A percentile compares a stretch with the other conserved stretches of the same genome.
Evolutionary conservation across 2,888 invertebrate species (phyloP).

Genomic region (Cephus sareptanus): DNA sequence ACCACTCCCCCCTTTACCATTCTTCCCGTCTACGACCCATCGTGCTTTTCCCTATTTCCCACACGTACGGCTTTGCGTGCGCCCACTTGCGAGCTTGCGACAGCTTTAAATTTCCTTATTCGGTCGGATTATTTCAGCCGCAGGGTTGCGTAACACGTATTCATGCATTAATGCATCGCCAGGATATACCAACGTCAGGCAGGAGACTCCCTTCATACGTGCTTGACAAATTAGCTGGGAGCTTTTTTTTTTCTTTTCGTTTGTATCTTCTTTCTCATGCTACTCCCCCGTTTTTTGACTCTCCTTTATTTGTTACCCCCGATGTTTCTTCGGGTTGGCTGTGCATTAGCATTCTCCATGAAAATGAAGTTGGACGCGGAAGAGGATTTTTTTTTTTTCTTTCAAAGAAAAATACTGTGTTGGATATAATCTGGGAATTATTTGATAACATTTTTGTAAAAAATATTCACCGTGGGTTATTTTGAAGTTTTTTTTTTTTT

Average conservation of each 20-base stretch:
- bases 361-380: not conserved
- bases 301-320: not conserved
- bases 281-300: not conserved
- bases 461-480: no score
- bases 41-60: conserved; percentile 11
- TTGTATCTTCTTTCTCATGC: conserved; percentile 1
- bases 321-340: not conserved
- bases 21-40: not conserved
- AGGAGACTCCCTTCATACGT: not conserved
- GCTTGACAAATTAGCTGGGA: not conserved
- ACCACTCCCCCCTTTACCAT: not conserved
- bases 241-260: not conserved
- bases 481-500: no score
- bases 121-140: conserved; percentile 6
- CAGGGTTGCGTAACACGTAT: not conserved
- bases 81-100: not conserved
- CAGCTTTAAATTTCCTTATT: conserved; percentile 20
- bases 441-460: no score
- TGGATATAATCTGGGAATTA: no score
- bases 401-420: no score
- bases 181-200: not conserved
- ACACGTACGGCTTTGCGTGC: conserved; percentile 16
- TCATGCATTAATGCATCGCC: not conserved
- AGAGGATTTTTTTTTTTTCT: no score
- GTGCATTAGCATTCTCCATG: not conserved